Base-by-base conservation (phyloP, 2,888 invertebrate genomes). In the Brachyptera putata region DNA sequence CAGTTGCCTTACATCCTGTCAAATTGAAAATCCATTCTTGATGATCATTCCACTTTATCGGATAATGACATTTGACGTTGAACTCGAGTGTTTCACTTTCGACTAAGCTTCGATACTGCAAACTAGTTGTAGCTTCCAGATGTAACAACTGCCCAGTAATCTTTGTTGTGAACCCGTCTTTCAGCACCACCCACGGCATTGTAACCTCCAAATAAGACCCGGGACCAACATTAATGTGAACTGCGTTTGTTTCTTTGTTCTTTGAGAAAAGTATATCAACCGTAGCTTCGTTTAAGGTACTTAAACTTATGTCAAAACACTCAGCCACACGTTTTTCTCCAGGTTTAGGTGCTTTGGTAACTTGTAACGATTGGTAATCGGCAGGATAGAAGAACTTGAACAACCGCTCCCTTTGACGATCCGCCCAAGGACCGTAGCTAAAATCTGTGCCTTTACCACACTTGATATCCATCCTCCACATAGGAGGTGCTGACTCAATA, bases 371-470 rank as follows among this genome's bases (percentile, higher is more conserved):
- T 70, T 88, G 84, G 76, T 87, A 92, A 73, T 91, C 89, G 65
- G 89, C 86, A 5, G 95, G 98, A 72, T 91, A 97, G 77, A 99
- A 99, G 75, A 97, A 95, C 76, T 87, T 92, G 76, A 93, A 97
- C 30, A 99, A 79, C 75, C 92, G 87, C 72, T 96, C 96, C 65
- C 98, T 83, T 73, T 99, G 98, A 56, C 96, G 82, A 73, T 99
- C 98, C 2, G 97, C 98, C 98, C 98, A 99, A 0, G 98, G 98
- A 0, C 98, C 98, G 72, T 98, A 99, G 74, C 95, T 96, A 69
- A 99, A 92, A 71, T 95, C 93, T 1, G 92, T 93, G 65, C 93
- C 95, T 76, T 95, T 95, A 0, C 95, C 91, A 72, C 95, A 93
- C 74, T 75, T 95, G 58, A 96, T 89, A 73, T 95, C 96, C 13